These are phyloP conservation scores for Mycteria americana DNA, from an alignment of 2,797 vertebrate genomes.

Conservation along the genomic window DNA sequence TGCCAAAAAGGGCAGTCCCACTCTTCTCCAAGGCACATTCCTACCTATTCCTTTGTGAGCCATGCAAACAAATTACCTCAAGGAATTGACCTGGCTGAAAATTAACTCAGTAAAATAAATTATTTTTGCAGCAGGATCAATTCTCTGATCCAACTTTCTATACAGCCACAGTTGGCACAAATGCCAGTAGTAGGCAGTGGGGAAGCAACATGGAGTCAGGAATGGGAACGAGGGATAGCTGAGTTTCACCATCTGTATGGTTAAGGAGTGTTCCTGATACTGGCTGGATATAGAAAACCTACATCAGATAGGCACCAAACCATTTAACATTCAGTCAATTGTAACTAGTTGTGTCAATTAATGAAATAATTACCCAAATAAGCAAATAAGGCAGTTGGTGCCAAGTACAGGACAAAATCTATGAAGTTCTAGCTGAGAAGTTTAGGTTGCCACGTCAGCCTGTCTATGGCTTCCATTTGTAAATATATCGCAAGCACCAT, in stretches of 20 bases:
- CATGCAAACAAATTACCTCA: background rate
- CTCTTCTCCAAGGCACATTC: background rate
- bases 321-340: background rate
- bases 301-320: background rate
- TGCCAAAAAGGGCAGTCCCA: background rate
- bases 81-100: background rate
- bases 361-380: background rate
- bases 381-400: background rate
- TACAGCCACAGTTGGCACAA: background rate
- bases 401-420: background rate
- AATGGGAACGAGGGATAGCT: background rate
- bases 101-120: background rate
- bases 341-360: background rate
- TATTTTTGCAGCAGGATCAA: background rate
- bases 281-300: background rate
- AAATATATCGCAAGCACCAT: background rate
- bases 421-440: background rate
- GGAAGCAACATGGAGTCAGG: background rate
- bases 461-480: background rate
- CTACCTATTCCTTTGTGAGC: background rate
- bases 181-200: background rate
- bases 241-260: background rate
- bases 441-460: background rate
- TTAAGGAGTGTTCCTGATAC: background rate
- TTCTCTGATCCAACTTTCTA: background rate